Evolutionary conservation across 2,888 invertebrate genomes (phyloP).

Genomic region (Nemotelus nigrinus): DNA sequence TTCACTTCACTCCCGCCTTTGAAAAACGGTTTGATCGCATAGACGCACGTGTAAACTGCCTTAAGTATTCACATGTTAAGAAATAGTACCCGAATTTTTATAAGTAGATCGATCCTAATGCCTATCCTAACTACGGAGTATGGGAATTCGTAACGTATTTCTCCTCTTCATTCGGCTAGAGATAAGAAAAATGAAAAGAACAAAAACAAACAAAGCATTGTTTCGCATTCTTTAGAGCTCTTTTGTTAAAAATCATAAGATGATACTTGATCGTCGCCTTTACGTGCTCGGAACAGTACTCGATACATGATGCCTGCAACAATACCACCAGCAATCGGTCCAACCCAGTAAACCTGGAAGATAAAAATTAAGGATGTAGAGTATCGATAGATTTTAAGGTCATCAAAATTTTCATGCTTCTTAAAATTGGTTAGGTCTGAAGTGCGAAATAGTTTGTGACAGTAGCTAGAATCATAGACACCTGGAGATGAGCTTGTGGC

Average conservation of each 20-base stretch:
- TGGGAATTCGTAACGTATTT: slow-evolving; percentile 22
- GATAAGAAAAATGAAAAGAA: slow-evolving; percentile 26
- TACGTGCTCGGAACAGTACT: slow-evolving; percentile 75
- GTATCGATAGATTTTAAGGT: neutral
- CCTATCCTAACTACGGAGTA: neutral
- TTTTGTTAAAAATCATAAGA: slow-evolving; percentile 78
- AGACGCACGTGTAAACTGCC: no score
- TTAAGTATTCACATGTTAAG: no score
- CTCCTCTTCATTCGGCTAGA: slow-evolving; percentile 22
- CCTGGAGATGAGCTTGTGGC: no score
- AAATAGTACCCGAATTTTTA: slow-evolving; percentile 1
- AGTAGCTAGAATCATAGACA: neutral
- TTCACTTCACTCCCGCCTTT: no score
- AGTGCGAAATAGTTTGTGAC: neutral
- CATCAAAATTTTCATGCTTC: neutral
- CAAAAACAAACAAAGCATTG: neutral
- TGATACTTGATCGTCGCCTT: slow-evolving; percentile 75
- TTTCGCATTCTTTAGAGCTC: neutral
- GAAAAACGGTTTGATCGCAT: no score
- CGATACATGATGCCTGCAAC: slow-evolving; percentile 79
- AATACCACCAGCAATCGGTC: slow-evolving; percentile 81
- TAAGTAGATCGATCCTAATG: neutral
- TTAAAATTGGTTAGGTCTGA: no score
- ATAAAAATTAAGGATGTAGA: slow-evolving; percentile 44
- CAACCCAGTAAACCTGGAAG: slow-evolving; percentile 84